phyloP scores from a whole-genome alignment of 2,888 invertebrate genomes.

The Euproctis similis region DNA sequence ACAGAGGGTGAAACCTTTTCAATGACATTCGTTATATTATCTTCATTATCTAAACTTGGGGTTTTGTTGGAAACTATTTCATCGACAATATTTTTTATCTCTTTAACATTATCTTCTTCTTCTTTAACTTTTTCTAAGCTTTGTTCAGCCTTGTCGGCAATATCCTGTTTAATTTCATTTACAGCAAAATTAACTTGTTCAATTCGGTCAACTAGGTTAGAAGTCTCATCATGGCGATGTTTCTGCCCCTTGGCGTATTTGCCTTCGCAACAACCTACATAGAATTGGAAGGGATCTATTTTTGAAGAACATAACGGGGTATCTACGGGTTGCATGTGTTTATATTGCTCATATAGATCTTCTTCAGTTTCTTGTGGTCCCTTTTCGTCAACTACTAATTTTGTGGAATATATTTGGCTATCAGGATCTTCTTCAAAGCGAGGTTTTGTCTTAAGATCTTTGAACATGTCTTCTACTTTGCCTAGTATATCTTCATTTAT shows the following conservation, averaged over 20 bases:
- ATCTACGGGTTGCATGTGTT: conserved; percentile 64
- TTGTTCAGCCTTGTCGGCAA: conserved; percentile 38
- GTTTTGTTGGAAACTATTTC: conserved; percentile 33
- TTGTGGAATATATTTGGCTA: conserved; percentile 54
- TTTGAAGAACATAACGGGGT: conserved; percentile 46
- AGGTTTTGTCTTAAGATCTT: conserved; percentile 55
- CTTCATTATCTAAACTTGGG: conserved; percentile 33
- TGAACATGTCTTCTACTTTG: conserved; percentile 73
- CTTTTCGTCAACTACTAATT: conserved; percentile 63
- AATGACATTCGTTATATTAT: conserved; percentile 38
- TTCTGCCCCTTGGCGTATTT: conserved; percentile 48
- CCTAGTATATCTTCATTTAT: conserved; percentile 64
- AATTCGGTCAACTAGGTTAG: conserved; percentile 55
- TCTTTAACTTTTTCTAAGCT: conserved; percentile 45
- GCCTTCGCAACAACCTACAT: conserved; percentile 55
- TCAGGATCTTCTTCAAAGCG: conserved; percentile 47
- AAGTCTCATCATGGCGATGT: conserved; percentile 63
- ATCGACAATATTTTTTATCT: conserved; percentile 39
- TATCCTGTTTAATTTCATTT: conserved; percentile 51
- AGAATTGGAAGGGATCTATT: conserved; percentile 56
- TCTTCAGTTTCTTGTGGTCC: conserved; percentile 35
- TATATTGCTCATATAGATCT: conserved; percentile 56
- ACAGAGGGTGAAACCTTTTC: conserved; percentile 49
- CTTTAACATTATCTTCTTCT: conserved; percentile 52
- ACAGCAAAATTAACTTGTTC: conserved; percentile 61